Percentiles rank a stretch among this genome's conserved stretches.
Conservation (phyloP, 2,888 invertebrate species). For the Drosophila lutescens region DNA sequence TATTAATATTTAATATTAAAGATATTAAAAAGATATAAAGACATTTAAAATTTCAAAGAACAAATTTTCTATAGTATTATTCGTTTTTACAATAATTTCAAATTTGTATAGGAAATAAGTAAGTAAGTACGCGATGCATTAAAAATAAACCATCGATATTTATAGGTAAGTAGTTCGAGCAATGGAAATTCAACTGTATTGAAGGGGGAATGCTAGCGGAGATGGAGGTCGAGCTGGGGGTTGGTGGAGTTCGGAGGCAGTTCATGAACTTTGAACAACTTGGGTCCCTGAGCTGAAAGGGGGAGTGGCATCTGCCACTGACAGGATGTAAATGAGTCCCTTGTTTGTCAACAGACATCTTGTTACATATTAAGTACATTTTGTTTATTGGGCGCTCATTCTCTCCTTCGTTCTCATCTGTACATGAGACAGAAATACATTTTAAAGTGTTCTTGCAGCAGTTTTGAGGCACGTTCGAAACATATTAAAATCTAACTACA, state of each 20-base stretch:
- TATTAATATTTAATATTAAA: too few relatives aligned
- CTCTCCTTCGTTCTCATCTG: slow-evolving; percentile 2
- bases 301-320: slow-evolving; percentile 44
- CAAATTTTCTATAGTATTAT: too few relatives aligned
- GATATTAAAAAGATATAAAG: too few relatives aligned
- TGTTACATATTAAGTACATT: slow-evolving; percentile 63
- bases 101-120: too few relatives aligned
- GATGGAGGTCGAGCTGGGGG: slow-evolving; percentile 5
- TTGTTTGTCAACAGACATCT: slow-evolving; percentile 74
- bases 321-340: slow-evolving; percentile 72
- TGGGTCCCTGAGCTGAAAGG: slow-evolving; percentile 10
- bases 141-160: too few relatives aligned
- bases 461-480: slow-evolving; percentile 24
- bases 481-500: slow-evolving; percentile 18
- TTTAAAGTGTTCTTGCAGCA: neutral
- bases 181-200: neutral
- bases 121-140: too few relatives aligned
- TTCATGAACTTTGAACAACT: slow-evolving; percentile 71
- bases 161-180: too few relatives aligned
- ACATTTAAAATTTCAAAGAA: too few relatives aligned
- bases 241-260: slow-evolving; percentile 36
- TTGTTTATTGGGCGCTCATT: slow-evolving; percentile 25
- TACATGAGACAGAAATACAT: slow-evolving; percentile 14
- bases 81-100: too few relatives aligned
- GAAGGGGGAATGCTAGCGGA: neutral